Evolutionary conservation across 2,888 invertebrate genomes (phyloP).

Genomic region (Glaucopsyche alexis): DNA sequence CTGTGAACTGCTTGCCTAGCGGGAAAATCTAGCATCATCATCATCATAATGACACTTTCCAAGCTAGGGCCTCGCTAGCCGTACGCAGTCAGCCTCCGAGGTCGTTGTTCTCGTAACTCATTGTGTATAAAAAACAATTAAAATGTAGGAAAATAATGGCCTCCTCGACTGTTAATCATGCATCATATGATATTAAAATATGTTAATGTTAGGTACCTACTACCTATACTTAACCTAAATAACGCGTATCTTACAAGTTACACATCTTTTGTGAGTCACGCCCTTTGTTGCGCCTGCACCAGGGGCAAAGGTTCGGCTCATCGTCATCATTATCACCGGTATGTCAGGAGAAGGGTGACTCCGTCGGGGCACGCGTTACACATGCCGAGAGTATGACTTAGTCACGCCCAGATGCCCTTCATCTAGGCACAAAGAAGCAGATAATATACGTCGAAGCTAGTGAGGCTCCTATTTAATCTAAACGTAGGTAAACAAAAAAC

Average conservation of each 20-base stretch:
- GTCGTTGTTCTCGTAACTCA: background rate
- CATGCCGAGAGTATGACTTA: background rate
- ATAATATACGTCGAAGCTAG: no score
- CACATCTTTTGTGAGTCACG: constrained; percentile 13
- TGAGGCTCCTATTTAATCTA: no score
- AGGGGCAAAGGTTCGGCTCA: constrained; percentile 5
- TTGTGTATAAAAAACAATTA: background rate
- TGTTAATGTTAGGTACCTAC: background rate
- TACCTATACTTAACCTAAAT: background rate
- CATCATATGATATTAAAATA: background rate
- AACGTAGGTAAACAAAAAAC: no score
- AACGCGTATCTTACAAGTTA: background rate
- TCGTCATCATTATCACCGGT: background rate
- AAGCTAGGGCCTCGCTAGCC: background rate
- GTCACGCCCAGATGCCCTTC: background rate
- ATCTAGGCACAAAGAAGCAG: background rate
- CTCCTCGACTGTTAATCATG: background rate
- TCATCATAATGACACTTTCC: no score
- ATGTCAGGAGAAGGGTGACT: background rate
- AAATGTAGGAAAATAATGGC: background rate
- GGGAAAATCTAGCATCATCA: no score
- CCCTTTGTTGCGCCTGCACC: background rate
- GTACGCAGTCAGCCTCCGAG: background rate
- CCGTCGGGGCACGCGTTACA: background rate
- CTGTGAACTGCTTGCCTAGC: no score